phyloP scores from a whole-genome alignment of 2,888 invertebrate genomes.

The Catocala fraxini region DNA sequence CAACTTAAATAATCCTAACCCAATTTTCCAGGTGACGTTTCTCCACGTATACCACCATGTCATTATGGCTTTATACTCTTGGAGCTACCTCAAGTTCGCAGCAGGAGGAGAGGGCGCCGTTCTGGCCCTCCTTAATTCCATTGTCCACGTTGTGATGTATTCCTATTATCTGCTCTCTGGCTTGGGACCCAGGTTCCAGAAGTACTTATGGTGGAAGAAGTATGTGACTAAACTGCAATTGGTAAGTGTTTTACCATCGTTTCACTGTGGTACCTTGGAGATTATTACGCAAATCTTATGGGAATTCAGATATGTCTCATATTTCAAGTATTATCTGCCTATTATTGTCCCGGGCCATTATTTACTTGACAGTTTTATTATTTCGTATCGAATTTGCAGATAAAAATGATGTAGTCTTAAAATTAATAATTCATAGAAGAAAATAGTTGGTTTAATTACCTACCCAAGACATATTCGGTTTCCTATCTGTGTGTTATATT shows the following conservation, averaged over 20 bases:
- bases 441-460: too few relatives aligned
- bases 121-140: slow-evolving; percentile 91
- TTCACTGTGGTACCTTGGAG: too few relatives aligned
- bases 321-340: too few relatives aligned
- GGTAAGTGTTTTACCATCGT: slow-evolving; percentile 74
- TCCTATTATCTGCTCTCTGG: slow-evolving; percentile 93
- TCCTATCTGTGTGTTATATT: too few relatives aligned
- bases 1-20: background rate
- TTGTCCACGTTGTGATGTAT: slow-evolving; percentile 95
- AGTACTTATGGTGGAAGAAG: slow-evolving; percentile 96
- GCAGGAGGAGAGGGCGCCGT: slow-evolving; percentile 94
- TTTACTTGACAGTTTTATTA: too few relatives aligned
- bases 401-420: too few relatives aligned
- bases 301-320: too few relatives aligned
- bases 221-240: slow-evolving; percentile 94
- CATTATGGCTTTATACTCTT: slow-evolving; percentile 92
- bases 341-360: too few relatives aligned
- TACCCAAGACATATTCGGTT: too few relatives aligned
- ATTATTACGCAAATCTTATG: too few relatives aligned
- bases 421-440: too few relatives aligned
- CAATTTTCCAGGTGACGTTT: slow-evolving; percentile 92
- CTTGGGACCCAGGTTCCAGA: slow-evolving; percentile 91
- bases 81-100: slow-evolving; percentile 93
- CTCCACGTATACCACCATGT: slow-evolving; percentile 97
- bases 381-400: too few relatives aligned